Conservation (phyloP, 2,797 vertebrate genomes). For the Rhynchotus rufescens region DNA sequence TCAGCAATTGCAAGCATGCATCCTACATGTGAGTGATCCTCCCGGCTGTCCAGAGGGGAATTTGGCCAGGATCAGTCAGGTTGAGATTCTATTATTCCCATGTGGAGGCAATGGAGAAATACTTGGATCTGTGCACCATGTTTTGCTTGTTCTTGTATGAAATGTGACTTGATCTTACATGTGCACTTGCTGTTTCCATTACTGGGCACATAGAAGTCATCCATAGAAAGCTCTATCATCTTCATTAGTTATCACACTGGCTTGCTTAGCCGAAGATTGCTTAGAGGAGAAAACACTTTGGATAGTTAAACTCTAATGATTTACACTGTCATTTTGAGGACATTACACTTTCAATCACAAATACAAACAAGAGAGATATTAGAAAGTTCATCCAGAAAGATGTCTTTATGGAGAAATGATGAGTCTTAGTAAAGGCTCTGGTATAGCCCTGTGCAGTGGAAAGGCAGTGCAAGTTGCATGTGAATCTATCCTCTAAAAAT, state of each 20-base stretch:
- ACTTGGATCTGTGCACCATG: neutral
- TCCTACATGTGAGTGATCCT: neutral
- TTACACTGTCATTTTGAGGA: slow-evolving; percentile 40
- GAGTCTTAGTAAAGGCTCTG: neutral
- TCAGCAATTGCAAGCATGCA: neutral
- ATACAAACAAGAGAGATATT: slow-evolving; percentile 26
- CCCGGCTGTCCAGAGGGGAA: neutral
- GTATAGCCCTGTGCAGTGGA: neutral
- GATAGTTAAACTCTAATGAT: neutral
- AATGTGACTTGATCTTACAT: neutral
- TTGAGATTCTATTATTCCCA: neutral
- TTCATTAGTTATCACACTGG: neutral
- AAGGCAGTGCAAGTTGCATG: neutral
- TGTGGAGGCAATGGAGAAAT: neutral
- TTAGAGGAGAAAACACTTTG: neutral
- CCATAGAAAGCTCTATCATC: neutral
- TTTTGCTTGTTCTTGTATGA: neutral
- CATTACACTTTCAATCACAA: slow-evolving; percentile 50
- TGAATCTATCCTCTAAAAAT: neutral
- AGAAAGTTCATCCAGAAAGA: slow-evolving; percentile 55
- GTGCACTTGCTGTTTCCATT: neutral
- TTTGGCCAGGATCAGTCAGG: neutral
- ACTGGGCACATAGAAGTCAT: rapidly evolving
- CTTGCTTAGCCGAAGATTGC: neutral
- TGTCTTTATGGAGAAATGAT: slow-evolving; percentile 46